These are phyloP conservation scores for Philypnodon macrostomus DNA, from an alignment of 2,797 vertebrate species.

Conservation along the genomic window DNA sequence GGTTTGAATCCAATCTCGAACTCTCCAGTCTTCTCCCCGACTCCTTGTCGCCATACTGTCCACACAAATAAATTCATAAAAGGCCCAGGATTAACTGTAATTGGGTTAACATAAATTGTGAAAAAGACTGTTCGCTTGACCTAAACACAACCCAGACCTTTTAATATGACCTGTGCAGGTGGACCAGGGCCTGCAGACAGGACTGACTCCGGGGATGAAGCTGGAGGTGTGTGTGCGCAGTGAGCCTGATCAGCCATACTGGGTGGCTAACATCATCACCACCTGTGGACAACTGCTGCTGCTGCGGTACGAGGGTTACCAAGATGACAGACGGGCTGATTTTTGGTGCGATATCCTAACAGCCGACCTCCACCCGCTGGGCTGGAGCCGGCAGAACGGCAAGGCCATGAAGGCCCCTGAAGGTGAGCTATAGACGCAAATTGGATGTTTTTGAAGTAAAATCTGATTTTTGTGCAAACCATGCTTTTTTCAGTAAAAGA, in stretches of 20 bases:
- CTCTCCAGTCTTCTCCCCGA: no score
- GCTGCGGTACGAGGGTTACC: conserved; percentile 91
- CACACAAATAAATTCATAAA: no score
- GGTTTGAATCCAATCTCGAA: no score
- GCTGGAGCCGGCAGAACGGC: conserved; percentile 91
- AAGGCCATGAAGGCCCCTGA: conserved; percentile 89
- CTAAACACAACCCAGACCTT: no score
- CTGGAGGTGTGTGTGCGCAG: conserved; percentile 89
- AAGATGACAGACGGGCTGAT: conserved; percentile 91
- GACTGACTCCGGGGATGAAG: conserved; percentile 94
- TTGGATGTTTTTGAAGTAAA: no score
- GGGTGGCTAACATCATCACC: conserved; percentile 91
- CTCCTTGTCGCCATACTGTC: no score
- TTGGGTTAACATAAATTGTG: no score
- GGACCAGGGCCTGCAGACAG: conserved; percentile 93
- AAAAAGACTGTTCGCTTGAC: no score
- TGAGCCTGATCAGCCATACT: conserved; percentile 85
- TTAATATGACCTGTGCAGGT: conserved; percentile 76
- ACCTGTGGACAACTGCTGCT: conserved; percentile 95
- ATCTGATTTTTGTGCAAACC: no score
- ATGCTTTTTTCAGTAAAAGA: no score
- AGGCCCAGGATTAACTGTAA: no score
- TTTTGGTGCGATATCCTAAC: conserved; percentile 98
- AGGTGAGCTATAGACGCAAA: conserved; percentile 75
- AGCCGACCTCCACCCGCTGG: conserved; percentile 89